Conservation (phyloP, 2,888 invertebrate species). For the Clunio marinus region DNA sequence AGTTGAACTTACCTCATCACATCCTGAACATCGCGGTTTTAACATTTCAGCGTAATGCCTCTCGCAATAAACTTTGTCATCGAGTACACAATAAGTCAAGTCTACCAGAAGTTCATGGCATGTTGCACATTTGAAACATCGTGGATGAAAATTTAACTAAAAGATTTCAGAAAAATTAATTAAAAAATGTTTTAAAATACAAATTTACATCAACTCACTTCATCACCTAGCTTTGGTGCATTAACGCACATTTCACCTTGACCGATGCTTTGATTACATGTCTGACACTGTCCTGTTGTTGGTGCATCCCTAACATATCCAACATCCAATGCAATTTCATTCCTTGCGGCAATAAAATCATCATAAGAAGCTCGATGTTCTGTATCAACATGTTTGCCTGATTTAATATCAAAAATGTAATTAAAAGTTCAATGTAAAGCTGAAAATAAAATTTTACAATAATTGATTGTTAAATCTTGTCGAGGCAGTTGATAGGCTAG, state of each 20-base stretch:
- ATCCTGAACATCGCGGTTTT: conserved; percentile 92
- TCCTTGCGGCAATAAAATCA: conserved; percentile 90
- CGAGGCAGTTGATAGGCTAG: conserved; percentile 81
- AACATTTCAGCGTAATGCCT: conserved; percentile 94
- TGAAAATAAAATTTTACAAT: conserved; percentile 47
- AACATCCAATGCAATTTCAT: conserved; percentile 93
- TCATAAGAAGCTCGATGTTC: conserved; percentile 77
- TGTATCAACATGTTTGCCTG: conserved; percentile 80
- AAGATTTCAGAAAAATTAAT: conserved; percentile 12
- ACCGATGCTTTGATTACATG: conserved; percentile 74
- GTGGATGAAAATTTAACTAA: conserved; percentile 78
- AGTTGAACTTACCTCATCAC: conserved; percentile 96
- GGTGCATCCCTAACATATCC: conserved; percentile 64
- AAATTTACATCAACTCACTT: conserved; percentile 47
- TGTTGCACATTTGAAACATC: conserved; percentile 84
- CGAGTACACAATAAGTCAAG: conserved; percentile 90
- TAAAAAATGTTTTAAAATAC: neutral
- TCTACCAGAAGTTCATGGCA: conserved; percentile 94
- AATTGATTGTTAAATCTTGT: conserved; percentile 82
- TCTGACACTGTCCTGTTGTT: conserved; percentile 66
- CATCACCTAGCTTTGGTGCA: conserved; percentile 75
- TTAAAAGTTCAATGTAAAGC: conserved; percentile 78
- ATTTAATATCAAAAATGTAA: no score
- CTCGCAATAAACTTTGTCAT: conserved; percentile 84
- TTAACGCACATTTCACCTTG: conserved; percentile 78